These are phyloP conservation scores for Sapajus apella DNA, from an alignment of 2,113 vertebrate genomes.

Conservation along the genomic window DNA sequence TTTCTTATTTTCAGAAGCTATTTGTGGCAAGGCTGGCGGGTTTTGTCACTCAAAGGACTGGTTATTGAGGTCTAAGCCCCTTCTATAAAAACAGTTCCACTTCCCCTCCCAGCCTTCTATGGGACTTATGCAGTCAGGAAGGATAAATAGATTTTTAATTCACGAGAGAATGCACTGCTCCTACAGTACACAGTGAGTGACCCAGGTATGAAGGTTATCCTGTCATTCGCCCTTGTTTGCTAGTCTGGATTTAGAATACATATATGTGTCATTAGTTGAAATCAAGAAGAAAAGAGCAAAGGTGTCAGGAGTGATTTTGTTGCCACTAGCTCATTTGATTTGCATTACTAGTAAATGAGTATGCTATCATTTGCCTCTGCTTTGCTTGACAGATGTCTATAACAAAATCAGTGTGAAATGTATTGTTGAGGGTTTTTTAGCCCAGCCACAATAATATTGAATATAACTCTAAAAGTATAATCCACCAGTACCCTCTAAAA, in stretches of 20 bases:
- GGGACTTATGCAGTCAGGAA: neutral
- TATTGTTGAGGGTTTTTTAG: slow-evolving; percentile 33
- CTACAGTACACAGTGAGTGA: neutral
- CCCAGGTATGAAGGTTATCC: neutral
- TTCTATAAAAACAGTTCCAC: neutral
- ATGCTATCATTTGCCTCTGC: slow-evolving; percentile 58
- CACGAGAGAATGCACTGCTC: neutral
- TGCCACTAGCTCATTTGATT: slow-evolving; percentile 30
- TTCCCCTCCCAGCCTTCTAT: neutral
- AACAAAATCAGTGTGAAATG: slow-evolving; percentile 48
- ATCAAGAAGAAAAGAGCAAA: slow-evolving; percentile 47
- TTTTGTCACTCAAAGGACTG: neutral
- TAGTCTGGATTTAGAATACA: neutral
- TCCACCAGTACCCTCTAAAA: neutral
- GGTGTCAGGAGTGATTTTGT: neutral
- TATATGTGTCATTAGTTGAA: slow-evolving; percentile 11
- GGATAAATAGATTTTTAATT: neutral
- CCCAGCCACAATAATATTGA: neutral
- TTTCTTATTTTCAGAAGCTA: slow-evolving; percentile 15
- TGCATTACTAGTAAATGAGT: slow-evolving; percentile 57
- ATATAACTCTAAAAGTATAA: neutral
- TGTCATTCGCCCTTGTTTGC: neutral
- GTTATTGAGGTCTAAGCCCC: neutral
- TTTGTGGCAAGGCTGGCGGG: neutral
- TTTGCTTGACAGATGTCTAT: slow-evolving; percentile 69